Percentiles rank a stretch among this genome's conserved stretches.
Evolutionary conservation across 2,888 invertebrate species (phyloP).

Genomic region (Hyposoter didymator): DNA sequence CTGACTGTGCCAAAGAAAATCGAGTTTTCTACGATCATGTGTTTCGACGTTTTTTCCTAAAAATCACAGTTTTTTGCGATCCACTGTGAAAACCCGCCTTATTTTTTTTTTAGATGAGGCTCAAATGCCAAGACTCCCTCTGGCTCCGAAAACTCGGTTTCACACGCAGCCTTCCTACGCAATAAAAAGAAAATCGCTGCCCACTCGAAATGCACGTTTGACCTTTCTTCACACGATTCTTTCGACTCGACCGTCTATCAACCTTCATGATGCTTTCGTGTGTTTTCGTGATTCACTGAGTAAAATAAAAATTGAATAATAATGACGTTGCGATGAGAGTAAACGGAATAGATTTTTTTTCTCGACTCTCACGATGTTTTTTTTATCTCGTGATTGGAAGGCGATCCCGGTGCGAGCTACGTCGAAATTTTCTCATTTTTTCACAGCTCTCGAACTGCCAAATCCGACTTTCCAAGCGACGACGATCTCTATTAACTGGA

Average conservation of each 20-base stretch:
- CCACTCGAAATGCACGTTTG: too few relatives aligned
- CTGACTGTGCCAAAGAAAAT: too few relatives aligned
- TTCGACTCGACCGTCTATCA: too few relatives aligned
- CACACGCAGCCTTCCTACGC: too few relatives aligned
- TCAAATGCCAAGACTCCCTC: too few relatives aligned
- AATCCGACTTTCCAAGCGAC: conserved; percentile 3
- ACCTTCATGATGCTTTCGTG: too few relatives aligned
- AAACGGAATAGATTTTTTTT: background rate
- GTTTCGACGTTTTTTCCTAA: too few relatives aligned
- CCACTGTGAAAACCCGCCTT: background rate
- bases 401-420: background rate
- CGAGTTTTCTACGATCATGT: too few relatives aligned
- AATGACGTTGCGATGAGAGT: background rate
- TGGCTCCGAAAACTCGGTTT: too few relatives aligned
- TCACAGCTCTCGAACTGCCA: background rate
- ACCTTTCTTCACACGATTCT: too few relatives aligned
- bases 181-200: too few relatives aligned
- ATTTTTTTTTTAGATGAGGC: too few relatives aligned
- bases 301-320: background rate
- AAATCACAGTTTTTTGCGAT: background rate
- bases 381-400: conserved; percentile 6
- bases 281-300: background rate
- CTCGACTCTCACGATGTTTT: background rate
- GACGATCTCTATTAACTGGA: conserved; percentile 30
- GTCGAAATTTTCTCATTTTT: background rate